A percentile compares a stretch with the other conserved stretches of the same genome.
Conservation (phyloP, 2,797 vertebrate genomes). For the Protonibea diacanthus region DNA sequence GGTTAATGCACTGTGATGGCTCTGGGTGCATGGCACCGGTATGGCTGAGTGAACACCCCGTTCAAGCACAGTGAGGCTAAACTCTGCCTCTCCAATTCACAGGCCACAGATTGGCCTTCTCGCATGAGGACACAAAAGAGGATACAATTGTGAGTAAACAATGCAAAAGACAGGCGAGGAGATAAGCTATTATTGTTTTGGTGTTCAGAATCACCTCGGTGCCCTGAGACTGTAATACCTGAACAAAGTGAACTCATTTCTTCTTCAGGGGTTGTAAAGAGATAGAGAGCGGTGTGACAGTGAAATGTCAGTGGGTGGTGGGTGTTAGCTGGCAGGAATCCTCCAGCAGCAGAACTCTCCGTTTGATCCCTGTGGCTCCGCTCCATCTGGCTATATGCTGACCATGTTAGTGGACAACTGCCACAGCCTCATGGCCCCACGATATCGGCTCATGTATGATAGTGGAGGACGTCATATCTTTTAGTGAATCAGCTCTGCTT, state of each 20-base stretch:
- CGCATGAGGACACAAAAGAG: conserved; percentile 53
- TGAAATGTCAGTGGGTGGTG: conserved; percentile 72
- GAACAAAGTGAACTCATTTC: conserved; percentile 59
- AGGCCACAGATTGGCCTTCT: conserved; percentile 68
- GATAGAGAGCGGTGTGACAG: conserved; percentile 44
- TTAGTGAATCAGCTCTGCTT: conserved; percentile 54
- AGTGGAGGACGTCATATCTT: conserved; percentile 54
- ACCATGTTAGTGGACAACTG: conserved; percentile 75
- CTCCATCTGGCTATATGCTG: conserved; percentile 79
- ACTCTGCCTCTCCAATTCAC: conserved; percentile 53
- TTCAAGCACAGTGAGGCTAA: conserved; percentile 67
- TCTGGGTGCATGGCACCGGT: conserved; percentile 60
- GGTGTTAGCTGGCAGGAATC: conserved; percentile 73
- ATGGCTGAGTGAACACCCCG: conserved; percentile 74
- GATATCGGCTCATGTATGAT: conserved; percentile 57
- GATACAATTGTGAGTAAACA: conserved; percentile 59
- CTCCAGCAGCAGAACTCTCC: conserved; percentile 68
- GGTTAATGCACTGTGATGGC: conserved; percentile 75
- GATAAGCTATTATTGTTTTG: conserved; percentile 58
- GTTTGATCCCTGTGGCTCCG: conserved; percentile 78
- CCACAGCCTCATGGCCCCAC: conserved; percentile 59
- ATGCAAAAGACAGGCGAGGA: conserved; percentile 50
- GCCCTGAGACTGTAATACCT: conserved; percentile 51
- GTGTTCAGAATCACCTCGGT: conserved; percentile 43
- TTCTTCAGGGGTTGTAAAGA: conserved; percentile 60